Base-by-base conservation (phyloP, 2,113 vertebrate genomes). In the Jaculus jaculus region DNA sequence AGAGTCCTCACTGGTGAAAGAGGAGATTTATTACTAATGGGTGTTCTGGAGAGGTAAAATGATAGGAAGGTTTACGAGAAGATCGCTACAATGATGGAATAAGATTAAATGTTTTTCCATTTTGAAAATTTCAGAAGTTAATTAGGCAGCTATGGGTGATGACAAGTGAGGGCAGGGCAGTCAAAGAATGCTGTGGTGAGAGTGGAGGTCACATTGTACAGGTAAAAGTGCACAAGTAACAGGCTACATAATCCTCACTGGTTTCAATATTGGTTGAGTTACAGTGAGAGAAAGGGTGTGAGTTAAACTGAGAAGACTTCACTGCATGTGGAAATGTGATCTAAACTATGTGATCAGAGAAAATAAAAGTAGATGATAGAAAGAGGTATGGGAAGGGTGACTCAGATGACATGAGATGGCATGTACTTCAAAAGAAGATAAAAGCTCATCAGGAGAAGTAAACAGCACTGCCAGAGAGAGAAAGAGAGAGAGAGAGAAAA, bases 1-100 rank as follows among this genome's bases (percentile, higher is more conserved):
- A 26, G 92, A 77, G 28, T 87, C 60, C 86, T 94, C 47, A 30
- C 73, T 89, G 39, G 66, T 78, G 68, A 91, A 87, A 89, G 75
- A 69, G 80, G 63, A 92, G 71, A 87, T 89, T 84, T 93, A 89
- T 89, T 69, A 30, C 80, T 95, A 95, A 91, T 81, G 63, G 65
- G 23, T 94, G 9, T 81, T 95, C 84, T 73, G 16, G 68, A 87
- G 24, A 94, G n/a, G n/a, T 81, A 94, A 92, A 92, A 60, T 60
- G 47, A 87, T 92, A 89, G 61, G 28, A 83, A 89, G 66, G 5
- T 91, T 87, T 92, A 91, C 58, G 37, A 89, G 61, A 91, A 39
- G 92, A 15, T 69, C 65, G 24, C 71, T 88, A 39, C 39, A 86
- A 86, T 28, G n/a, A 63, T 65, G 37, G 26, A 7, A 75, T 77